These are phyloP conservation scores for Reinhardtius hippoglossoides DNA, from an alignment of 2,113 vertebrate species.

Conservation along the genomic window DNA sequence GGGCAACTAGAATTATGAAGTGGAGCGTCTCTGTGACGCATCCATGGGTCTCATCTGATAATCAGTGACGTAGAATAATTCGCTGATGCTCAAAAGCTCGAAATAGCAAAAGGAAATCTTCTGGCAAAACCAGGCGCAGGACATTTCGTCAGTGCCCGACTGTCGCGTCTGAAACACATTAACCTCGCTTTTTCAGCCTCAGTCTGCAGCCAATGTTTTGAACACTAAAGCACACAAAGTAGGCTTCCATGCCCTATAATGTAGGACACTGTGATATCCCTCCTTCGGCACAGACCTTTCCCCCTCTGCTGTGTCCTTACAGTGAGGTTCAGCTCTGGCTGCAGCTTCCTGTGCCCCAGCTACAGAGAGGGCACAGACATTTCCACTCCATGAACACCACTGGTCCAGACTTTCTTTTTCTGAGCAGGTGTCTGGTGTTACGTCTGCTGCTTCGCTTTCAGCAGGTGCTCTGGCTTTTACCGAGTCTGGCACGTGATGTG, in stretches of 20 bases:
- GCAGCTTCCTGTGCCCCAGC: background rate
- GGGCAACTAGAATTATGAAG: constrained; percentile 1
- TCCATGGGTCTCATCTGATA: constrained; percentile 38
- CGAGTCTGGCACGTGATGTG: constrained; percentile 42
- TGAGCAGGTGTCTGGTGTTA: constrained; percentile 42
- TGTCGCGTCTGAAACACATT: background rate
- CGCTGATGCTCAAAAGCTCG: constrained; percentile 36
- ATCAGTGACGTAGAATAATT: constrained; percentile 50
- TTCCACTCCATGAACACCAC: background rate
- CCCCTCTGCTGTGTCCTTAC: background rate
- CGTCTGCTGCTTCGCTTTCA: constrained; percentile 3
- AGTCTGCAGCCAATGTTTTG: background rate
- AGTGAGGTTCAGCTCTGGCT: background rate
- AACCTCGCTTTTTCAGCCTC: background rate
- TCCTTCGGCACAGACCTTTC: background rate
- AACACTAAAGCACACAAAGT: background rate
- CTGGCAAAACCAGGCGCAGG: constrained; percentile 24
- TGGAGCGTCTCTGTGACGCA: constrained; percentile 13
- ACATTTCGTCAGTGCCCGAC: constrained; percentile 15
- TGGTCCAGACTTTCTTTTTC: background rate
- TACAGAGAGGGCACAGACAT: constrained; percentile 6
- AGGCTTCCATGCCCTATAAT: background rate
- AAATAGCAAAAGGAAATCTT: constrained; percentile 55
- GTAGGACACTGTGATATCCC: background rate
- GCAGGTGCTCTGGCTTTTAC: constrained; percentile 10